Base-by-base conservation (phyloP, 2,113 vertebrate species). In the Brachyhypopomus occidentalis region DNA sequence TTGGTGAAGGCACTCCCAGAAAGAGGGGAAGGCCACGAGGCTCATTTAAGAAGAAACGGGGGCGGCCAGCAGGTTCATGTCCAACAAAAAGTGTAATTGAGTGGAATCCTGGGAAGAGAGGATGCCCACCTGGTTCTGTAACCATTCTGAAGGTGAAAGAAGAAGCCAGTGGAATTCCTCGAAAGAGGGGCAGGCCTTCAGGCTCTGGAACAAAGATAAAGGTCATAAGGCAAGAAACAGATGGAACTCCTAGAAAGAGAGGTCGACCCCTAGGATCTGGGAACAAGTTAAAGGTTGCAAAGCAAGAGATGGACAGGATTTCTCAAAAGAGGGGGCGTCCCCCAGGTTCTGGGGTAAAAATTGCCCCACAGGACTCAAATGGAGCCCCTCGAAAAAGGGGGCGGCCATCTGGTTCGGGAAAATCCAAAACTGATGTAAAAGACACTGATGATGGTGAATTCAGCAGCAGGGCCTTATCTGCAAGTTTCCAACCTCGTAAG, bases 251-350 rank as follows among this genome's bases (percentile, higher is more conserved):
- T 5, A 76, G 60, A 58, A 86, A 83, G 45, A 83, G 85, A 66
- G 85, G 85, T 0, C 77, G 83, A 0, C 85, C 85, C 14, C 75
- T 45, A 30, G 82, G 85, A 45, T 66, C 85, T 14, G 14, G 41
- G 3, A 27, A 16, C 1, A 86, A 86, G 52, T n/a, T 60, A 2
- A 83, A 83, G 52, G 30, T 77, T 36, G 25, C 25, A 22, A 71
- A 27, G 17, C 77, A 23, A 3, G 27, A 72, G 12, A 56, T 14
- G 0, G 74, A 85, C 1, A 67, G 73, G 25, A 41, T 38, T 70
- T 81, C 84, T 17, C 17, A 55, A 41, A 85, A 85, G 30, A 74
- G 84, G 14, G 84, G 81, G 9, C 73, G 84, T 23, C 84, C 84
- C 27, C 55, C 73, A 45, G 78, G 81, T 62, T 63, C 84, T 4